Conservation (phyloP, 2,888 invertebrate genomes). For the Cataglyphis altisquamis region DNA sequence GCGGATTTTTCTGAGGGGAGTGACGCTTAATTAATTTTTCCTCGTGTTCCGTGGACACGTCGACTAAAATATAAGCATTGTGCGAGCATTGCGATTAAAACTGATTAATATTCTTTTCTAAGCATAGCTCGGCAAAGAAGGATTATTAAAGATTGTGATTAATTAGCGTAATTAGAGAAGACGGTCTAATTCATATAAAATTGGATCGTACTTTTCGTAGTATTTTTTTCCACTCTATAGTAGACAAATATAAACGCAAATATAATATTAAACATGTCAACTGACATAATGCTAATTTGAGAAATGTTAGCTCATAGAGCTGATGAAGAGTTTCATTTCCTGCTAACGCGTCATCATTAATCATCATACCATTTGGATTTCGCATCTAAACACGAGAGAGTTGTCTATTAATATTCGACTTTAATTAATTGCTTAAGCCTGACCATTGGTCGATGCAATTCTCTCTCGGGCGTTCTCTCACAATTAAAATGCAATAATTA, state of each 20-base stretch:
- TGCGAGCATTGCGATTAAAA: constrained; percentile 12
- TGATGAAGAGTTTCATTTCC: constrained; percentile 55
- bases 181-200: neutral
- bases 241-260: neutral
- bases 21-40: constrained; percentile 53
- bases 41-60: constrained; percentile 20
- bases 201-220: neutral
- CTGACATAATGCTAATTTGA: constrained; percentile 12
- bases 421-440: constrained; percentile 53
- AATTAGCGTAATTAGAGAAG: neutral
- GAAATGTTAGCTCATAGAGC: constrained; percentile 31
- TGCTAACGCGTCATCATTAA: constrained; percentile 45
- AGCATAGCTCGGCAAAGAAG: neutral
- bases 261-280: neutral
- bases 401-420: constrained; percentile 48
- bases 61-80: constrained; percentile 26
- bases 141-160: neutral
- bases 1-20: constrained; percentile 22
- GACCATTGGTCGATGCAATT: constrained; percentile 49
- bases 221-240: neutral
- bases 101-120: constrained; percentile 13
- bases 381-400: constrained; percentile 36
- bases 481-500: constrained; percentile 55
- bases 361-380: constrained; percentile 45
- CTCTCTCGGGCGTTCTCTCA: constrained; percentile 41